These are phyloP conservation scores for Gopherus flavomarginatus DNA, from an alignment of 2,113 vertebrate genomes.

Conservation along the genomic window DNA sequence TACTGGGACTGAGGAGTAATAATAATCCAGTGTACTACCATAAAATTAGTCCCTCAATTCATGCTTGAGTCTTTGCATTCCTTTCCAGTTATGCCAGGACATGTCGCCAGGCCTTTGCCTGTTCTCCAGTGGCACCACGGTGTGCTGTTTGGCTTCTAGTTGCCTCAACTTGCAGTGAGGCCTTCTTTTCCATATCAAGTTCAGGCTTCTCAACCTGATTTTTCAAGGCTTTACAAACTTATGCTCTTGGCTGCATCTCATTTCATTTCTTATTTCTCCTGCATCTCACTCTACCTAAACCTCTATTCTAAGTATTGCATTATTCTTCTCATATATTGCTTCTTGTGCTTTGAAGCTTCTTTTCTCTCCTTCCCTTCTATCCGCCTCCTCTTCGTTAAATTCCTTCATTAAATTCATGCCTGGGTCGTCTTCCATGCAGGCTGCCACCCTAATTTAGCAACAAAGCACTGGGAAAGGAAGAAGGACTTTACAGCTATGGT, in stretches of 20 bases:
- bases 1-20: slow-evolving; percentile 1
- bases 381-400: not conserved
- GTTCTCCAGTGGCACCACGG: not conserved
- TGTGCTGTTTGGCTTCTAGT: not conserved
- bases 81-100: not conserved
- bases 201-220: not conserved
- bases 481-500: not conserved
- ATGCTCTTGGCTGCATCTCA: not conserved
- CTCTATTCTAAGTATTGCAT: not conserved
- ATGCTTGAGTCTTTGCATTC: not conserved
- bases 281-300: not conserved
- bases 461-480: slow-evolving; percentile 5
- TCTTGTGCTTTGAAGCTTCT: not conserved
- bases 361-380: not conserved
- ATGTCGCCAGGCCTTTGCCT: not conserved
- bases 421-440: not conserved
- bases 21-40: not conserved
- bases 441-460: slow-evolving; percentile 3
- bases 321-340: not conserved
- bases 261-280: not conserved
- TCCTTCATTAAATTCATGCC: not conserved
- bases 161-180: not conserved
- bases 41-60: not conserved
- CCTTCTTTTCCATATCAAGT: not conserved
- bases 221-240: not conserved